Evolutionary conservation across 1,140 invertebrate species (phyloP), one percentile per base, ranked within the genome.

Genomic region (Musca vetustissima): DNA sequence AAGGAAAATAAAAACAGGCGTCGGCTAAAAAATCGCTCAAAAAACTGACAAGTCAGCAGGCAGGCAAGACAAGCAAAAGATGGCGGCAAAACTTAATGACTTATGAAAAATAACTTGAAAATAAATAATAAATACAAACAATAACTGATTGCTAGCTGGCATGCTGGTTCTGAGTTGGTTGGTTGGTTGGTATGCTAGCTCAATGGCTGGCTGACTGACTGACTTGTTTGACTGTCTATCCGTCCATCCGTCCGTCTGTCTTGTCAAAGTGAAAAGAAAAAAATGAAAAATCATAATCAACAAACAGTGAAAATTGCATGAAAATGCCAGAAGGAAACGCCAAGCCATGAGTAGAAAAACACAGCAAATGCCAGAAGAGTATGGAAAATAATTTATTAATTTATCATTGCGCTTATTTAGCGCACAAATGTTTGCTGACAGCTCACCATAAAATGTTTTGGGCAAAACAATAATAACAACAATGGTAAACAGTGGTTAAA

Each of bases 381-480:
- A 32, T 32, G 24, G 28, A 28, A 61, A 68, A 68, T 28, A 55
- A 55, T 68, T 71, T 77, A 75, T 76, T 77, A 79, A 79, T 79
- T 79, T 79, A 79, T 79, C 77, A 79, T 76, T 61, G 49, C 43
- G 53, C 48, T 61, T 43, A 64, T 48, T 69, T 69, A 64, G 64
- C 67, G 43, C 67, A 43, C 36, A 61, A 68, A 59, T 59, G 67
- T 36, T 49, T 48, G 36, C 32, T 59, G 67, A 68, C 67, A 68
- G 67, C 67, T 11, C 14, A 2, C 48, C 64, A 50, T 43, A 47
- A 67, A 43, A 9, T 43, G 36, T 43, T 43, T 32, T 43, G 69
- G 28, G 8, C 3, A 28, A 28, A 28, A 28, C 3, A 28, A 8
- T 11, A 43, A 9, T 9, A 43, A 43, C 11, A 9, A 4, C 3